Percentiles rank a stretch among this genome's conserved stretches.
phyloP scores from a whole-genome alignment of 2,797 vertebrate species.

The Etheostoma perlongum region DNA sequence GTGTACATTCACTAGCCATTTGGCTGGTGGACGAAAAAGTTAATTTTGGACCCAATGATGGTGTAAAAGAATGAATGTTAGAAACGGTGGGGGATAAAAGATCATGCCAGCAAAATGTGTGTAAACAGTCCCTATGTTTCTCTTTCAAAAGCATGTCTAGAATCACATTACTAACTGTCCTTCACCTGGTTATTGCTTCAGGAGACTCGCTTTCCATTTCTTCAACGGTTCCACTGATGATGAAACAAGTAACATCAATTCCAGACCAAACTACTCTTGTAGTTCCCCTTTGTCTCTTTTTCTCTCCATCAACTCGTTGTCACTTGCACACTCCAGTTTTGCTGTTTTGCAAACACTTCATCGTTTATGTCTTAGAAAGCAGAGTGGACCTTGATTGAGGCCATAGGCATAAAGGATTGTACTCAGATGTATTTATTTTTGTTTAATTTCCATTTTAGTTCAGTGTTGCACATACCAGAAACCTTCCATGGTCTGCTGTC shows the following conservation, averaged over 20 bases:
- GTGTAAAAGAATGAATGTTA: no score
- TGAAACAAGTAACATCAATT: slow-evolving; percentile 1
- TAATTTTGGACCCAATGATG: no score
- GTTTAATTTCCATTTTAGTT: slow-evolving; percentile 1
- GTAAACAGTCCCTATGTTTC: slow-evolving; percentile 13
- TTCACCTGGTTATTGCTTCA: slow-evolving; percentile 12
- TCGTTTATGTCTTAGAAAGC: slow-evolving; percentile 32
- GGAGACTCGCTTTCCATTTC: not conserved
- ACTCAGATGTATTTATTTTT: slow-evolving; percentile 8
- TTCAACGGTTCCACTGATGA: slow-evolving; percentile 13
- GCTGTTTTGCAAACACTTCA: slow-evolving; percentile 21
- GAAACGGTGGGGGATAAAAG: no score
- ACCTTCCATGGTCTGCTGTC: slow-evolving; percentile 1
- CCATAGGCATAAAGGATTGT: slow-evolving; percentile 29
- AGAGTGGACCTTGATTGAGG: slow-evolving; percentile 40
- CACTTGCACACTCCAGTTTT: slow-evolving; percentile 34
- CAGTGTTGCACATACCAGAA: slow-evolving; percentile 27
- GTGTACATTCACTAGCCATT: no score
- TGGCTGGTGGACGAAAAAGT: no score
- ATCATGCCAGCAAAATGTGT: slow-evolving; percentile 2
- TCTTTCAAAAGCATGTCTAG: slow-evolving; percentile 36
- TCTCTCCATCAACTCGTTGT: slow-evolving; percentile 1
- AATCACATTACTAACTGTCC: slow-evolving; percentile 19
- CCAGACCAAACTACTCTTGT: not conserved
- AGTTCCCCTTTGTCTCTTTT: not conserved